Conservation (phyloP, 2,888 invertebrate species). For the Tinea pellionella region DNA sequence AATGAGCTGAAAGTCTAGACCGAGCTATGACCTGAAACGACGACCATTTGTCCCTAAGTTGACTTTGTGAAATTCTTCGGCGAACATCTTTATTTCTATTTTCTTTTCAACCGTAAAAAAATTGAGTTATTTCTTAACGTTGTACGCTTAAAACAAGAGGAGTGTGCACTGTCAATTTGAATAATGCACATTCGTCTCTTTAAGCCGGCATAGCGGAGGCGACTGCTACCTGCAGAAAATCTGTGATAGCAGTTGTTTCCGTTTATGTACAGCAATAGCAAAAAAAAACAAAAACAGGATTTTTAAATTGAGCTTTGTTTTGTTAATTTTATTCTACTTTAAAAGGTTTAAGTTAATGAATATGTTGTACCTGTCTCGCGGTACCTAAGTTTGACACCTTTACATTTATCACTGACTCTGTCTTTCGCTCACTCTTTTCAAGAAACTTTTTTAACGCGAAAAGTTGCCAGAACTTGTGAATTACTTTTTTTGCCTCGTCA, state of each 20-base stretch:
- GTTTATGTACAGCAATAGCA: too few species aligned
- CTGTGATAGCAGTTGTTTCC: too few species aligned
- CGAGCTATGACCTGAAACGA: background rate
- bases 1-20: slow-evolving; percentile 2
- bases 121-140: too few species aligned
- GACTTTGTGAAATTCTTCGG: background rate
- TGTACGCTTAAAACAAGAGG: too few species aligned
- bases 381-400: background rate
- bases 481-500: slow-evolving; percentile 9
- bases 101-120: too few species aligned
- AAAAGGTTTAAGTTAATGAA: background rate
- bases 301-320: too few species aligned
- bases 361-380: background rate
- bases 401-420: background rate
- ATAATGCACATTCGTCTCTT: too few species aligned
- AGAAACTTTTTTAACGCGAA: slow-evolving; percentile 14
- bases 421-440: background rate
- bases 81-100: background rate
- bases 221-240: too few species aligned
- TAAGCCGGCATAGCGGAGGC: too few species aligned
- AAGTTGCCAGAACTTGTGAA: slow-evolving; percentile 1
- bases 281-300: too few species aligned
- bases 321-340: too few species aligned
- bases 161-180: too few species aligned
- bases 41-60: background rate